These are phyloP conservation scores for Odocoileus virginianus DNA, from an alignment of 2,113 vertebrate species.

Conservation along the genomic window DNA sequence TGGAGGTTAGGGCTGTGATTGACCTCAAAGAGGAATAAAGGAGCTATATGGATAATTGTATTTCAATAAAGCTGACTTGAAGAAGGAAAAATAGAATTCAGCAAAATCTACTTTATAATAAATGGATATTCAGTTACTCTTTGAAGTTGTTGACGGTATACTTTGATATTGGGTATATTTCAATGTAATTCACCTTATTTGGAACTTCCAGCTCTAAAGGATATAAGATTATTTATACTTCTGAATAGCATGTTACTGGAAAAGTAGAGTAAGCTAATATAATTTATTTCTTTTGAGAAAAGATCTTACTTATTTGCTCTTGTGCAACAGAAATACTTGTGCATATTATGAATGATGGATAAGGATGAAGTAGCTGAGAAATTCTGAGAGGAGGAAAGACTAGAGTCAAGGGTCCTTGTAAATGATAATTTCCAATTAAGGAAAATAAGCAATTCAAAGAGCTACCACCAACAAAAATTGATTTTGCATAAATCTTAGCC, in stretches of 20 bases:
- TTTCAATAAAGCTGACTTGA: conserved; percentile 14
- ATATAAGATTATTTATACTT: conserved; percentile 27
- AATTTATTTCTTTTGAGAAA: conserved; percentile 49
- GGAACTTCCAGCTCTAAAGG: conserved; percentile 21
- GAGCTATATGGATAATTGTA: conserved; percentile 3
- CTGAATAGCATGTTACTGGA: conserved; percentile 28
- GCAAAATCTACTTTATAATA: background rate
- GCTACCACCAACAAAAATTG: background rate
- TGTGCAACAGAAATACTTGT: conserved; percentile 41
- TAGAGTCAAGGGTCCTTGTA: conserved; percentile 61
- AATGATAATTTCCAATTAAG: conserved; percentile 55
- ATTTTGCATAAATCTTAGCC: conserved; percentile 36
- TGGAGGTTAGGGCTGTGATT: background rate
- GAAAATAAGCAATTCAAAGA: conserved; percentile 57
- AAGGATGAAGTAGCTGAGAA: conserved; percentile 46
- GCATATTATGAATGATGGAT: conserved; percentile 33
- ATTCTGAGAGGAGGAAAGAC: conserved; percentile 28
- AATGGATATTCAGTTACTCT: conserved; percentile 15
- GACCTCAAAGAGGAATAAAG: background rate
- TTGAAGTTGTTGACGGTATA: conserved; percentile 21
- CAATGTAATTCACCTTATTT: conserved; percentile 43
- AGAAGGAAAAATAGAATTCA: background rate
- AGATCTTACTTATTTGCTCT: conserved; percentile 29
- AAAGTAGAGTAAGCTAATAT: conserved; percentile 32
- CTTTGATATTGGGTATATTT: conserved; percentile 40